A percentile compares a stretch with the other conserved stretches of the same genome.
Evolutionary conservation across 2,113 vertebrate species (phyloP).

Genomic region (Pipra filicauda): DNA sequence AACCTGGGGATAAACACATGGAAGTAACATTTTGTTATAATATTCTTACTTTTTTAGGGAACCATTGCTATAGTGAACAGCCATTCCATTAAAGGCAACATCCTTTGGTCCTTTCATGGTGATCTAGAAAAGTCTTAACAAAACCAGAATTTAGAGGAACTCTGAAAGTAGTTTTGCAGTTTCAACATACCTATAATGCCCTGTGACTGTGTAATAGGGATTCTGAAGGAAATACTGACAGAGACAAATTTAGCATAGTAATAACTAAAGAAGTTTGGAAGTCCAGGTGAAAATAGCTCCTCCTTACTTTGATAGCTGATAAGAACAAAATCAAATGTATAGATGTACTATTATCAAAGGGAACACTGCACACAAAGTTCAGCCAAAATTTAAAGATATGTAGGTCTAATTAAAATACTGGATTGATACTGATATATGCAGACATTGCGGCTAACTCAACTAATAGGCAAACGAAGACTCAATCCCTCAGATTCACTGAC

Average conservation of each 20-base stretch:
- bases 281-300: not conserved
- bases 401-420: not conserved
- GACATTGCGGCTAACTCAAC: not conserved
- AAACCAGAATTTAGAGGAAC: not conserved
- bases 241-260: not conserved
- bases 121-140: not conserved
- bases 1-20: not conserved
- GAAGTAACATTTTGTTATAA: not conserved
- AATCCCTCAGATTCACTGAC: not conserved
- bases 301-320: not conserved
- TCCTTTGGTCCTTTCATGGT: not conserved
- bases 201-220: not conserved
- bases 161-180: not conserved
- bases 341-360: not conserved
- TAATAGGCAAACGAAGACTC: not conserved
- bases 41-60: not conserved
- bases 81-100: not conserved
- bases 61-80: not conserved
- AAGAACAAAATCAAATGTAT: not conserved
- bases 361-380: not conserved
- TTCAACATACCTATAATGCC: not conserved
- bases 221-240: not conserved
- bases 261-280: not conserved
- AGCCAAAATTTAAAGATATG: not conserved
- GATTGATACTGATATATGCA: not conserved